Conservation (phyloP, 1,140 invertebrate species). For the Drosophila carrolli region DNA sequence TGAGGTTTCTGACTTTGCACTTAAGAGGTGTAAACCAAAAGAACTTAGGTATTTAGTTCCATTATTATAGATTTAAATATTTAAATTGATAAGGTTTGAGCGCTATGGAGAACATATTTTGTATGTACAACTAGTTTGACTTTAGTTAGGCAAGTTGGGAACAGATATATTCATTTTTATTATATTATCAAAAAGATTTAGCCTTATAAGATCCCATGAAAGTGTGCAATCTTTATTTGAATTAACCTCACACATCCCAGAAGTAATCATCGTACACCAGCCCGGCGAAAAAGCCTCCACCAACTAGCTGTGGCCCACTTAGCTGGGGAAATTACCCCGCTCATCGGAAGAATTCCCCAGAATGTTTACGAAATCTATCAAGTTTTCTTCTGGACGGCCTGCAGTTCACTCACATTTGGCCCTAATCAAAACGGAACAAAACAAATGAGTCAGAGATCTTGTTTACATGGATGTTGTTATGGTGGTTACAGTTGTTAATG, state of each 20-base stretch:
- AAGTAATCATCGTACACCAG: neutral
- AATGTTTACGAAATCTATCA: constrained; percentile 64
- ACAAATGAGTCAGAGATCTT: constrained; percentile 65
- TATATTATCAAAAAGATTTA: no score
- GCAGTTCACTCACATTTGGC: constrained; percentile 76
- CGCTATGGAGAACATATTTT: no score
- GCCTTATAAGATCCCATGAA: no score
- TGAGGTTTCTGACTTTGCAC: no score
- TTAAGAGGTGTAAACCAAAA: no score
- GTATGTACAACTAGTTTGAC: no score
- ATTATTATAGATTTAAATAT: no score
- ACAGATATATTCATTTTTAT: no score
- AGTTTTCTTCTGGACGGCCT: constrained; percentile 39
- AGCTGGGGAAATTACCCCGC: constrained; percentile 28
- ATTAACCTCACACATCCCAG: neutral
- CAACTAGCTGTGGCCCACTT: constrained; percentile 26
- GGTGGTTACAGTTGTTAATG: constrained; percentile 37
- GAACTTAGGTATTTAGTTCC: no score
- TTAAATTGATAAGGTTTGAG: no score
- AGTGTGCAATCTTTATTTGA: neutral
- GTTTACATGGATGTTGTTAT: constrained; percentile 40
- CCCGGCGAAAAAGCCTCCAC: constrained; percentile 5
- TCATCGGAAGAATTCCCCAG: constrained; percentile 46
- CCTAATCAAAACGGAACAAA: constrained; percentile 78
- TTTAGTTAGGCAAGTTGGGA: no score